Evolutionary conservation across 2,113 vertebrate genomes (phyloP).

Genomic region (Gasterosteus aculeatus): DNA sequence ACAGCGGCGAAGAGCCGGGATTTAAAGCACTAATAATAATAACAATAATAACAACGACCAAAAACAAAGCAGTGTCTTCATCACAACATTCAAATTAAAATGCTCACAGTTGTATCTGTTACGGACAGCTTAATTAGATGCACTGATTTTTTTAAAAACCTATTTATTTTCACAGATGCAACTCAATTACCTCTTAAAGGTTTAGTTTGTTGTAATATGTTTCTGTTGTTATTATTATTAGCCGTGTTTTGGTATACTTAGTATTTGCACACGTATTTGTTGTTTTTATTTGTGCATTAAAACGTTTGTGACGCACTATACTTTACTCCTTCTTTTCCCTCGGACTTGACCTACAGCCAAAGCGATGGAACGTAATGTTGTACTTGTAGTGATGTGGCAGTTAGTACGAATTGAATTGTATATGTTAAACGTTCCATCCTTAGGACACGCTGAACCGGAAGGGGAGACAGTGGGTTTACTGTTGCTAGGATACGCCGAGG

Average conservation of each 20-base stretch:
- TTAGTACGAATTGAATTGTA: background rate
- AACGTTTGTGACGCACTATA: background rate
- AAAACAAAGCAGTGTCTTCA: background rate
- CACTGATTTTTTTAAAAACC: background rate
- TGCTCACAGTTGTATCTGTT: accelerated
- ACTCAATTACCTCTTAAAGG: background rate
- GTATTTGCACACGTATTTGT: background rate
- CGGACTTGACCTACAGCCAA: background rate
- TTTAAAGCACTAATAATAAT: background rate
- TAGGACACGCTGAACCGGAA: slow-evolving; percentile 20
- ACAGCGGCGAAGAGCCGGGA: background rate
- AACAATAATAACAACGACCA: background rate
- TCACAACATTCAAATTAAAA: no score
- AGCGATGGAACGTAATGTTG: background rate
- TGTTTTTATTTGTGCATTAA: background rate
- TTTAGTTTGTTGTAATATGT: background rate
- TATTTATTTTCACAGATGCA: background rate
- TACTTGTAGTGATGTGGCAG: background rate
- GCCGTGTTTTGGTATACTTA: background rate
- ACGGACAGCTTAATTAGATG: background rate
- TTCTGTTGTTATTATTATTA: background rate
- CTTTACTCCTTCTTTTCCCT: background rate
- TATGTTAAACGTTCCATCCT: background rate
- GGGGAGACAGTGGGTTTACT: accelerated
- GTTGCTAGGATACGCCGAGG: slow-evolving; percentile 60